These are phyloP conservation scores for Celastrina argiolus DNA, from an alignment of 2,888 invertebrate genomes.

Conservation along the genomic window DNA sequence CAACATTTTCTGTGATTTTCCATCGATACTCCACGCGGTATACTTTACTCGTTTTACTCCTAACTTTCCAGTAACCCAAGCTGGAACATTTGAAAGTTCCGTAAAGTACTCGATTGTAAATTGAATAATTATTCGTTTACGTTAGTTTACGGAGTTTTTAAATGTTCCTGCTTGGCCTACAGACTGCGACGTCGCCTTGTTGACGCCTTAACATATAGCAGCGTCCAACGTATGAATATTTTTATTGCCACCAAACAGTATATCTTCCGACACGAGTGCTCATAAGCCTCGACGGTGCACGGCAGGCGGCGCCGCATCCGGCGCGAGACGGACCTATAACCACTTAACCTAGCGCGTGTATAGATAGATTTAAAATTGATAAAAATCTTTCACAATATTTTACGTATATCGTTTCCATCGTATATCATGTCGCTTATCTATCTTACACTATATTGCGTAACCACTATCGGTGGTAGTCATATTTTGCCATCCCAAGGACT, in stretches of 20 bases:
- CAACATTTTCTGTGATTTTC: neutral
- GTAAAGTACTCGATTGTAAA: no score
- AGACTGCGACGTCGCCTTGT: no score
- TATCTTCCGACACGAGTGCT: no score
- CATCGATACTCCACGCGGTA: neutral
- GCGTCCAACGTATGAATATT: neutral
- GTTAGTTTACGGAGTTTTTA: no score
- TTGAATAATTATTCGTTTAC: no score
- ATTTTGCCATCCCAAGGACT: neutral
- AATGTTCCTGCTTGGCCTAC: no score
- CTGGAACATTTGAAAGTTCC: no score
- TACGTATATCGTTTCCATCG: conserved; percentile 74
- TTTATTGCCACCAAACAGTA: neutral
- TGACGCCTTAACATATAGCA: neutral
- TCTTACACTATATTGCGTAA: neutral
- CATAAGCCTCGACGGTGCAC: neutral
- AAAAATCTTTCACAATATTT: conserved; percentile 54
- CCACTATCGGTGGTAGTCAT: neutral
- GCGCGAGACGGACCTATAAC: conserved; percentile 23
- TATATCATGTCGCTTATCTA: conserved; percentile 43
- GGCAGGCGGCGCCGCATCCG: neutral
- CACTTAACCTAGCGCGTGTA: conserved; percentile 28
- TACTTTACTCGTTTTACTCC: neutral
- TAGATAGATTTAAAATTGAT: conserved; percentile 40
- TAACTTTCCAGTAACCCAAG: no score